phyloP scores from a whole-genome alignment of 2,113 vertebrate genomes.

The Gobius niger region DNA sequence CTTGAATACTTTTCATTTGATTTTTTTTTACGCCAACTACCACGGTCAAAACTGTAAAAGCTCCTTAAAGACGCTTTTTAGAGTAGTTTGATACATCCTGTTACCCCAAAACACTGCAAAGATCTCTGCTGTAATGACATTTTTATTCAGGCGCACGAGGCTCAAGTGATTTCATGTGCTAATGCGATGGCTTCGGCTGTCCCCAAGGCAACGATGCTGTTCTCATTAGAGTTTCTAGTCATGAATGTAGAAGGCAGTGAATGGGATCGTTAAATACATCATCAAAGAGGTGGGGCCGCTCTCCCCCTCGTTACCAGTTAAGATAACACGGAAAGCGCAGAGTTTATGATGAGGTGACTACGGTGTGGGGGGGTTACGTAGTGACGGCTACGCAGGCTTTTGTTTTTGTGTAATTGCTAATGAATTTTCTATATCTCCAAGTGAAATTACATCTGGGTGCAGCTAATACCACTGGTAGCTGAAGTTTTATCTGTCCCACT shows the following conservation, averaged over 20 bases:
- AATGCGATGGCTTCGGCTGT: conserved; percentile 53
- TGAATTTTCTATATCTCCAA: conserved; percentile 28
- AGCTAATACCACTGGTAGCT: conserved; percentile 32
- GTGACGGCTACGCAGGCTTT: conserved; percentile 30
- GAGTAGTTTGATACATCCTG: neutral
- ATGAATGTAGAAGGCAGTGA: conserved; percentile 52
- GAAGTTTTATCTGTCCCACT: conserved; percentile 8
- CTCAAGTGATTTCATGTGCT: conserved; percentile 64
- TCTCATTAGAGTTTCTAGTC: conserved; percentile 68
- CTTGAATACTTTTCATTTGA: too few species aligned
- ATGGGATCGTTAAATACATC: conserved; percentile 63
- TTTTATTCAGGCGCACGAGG: conserved; percentile 53
- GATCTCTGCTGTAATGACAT: conserved; percentile 49
- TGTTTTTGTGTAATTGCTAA: conserved; percentile 47
- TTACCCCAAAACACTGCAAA: conserved; percentile 17
- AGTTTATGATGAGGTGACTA: neutral
- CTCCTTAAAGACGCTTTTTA: neutral
- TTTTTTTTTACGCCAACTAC: neutral
- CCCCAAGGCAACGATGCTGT: conserved; percentile 50
- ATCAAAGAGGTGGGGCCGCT: conserved; percentile 66
- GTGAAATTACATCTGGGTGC: conserved; percentile 26
- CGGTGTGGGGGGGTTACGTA: neutral
- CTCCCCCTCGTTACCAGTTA: conserved; percentile 45
- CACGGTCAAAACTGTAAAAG: neutral
- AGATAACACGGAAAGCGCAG: conserved; percentile 43